Base-by-base conservation (phyloP, 2,113 vertebrate genomes). In the Oncorhynchus nerka region DNA sequence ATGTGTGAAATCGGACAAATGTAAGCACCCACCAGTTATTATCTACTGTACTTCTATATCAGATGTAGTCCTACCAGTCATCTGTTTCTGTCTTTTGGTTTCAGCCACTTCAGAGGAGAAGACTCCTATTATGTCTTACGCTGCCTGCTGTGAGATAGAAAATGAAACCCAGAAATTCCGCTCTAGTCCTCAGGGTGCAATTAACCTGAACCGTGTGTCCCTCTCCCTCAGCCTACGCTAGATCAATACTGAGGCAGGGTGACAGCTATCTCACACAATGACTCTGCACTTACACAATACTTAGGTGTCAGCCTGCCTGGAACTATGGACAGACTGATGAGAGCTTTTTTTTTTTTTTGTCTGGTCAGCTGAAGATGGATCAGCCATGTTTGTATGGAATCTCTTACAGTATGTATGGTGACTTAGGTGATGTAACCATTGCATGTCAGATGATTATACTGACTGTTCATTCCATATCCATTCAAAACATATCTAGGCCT, bases 221-320 rank as follows among this genome's bases (percentile, higher is more conserved):
- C 51, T 72, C 57, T 73, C 57, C 34, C 26, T 20, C 26, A 80
- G 15, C 3, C 8, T 70, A 70, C 20, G 9, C 9, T 26, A 70
- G 34, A 81, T 75, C 73, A 75, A 77, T 64, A 67, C 66, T 66
- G 71, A 65, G 80, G 77, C 69, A 66, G 70, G 49, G 73, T 39
- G 79, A 75, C 75, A 75, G 30, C 39, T 45, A 45, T 9, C 78
- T 82, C 30, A 73, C 77, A 75, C 83, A 81, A 71, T 85, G 83
- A 81, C 76, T 72, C 73, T 71, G 76, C 81, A 70, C 22, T 78
- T 70, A 73, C 76, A 75, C 55, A 45, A 49, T 49, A 32, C 75
- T 74, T 71, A 70, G 39, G 73, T 83, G 69, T 84, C 84, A 76
- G 80, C 71, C 9, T 45, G 39, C 39, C 20, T 75, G 48, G 83